Evolutionary conservation across 1,140 invertebrate species (phyloP), one percentile per base, ranked within the genome.

Genomic region (Stenopsyche tienmushanensis): DNA sequence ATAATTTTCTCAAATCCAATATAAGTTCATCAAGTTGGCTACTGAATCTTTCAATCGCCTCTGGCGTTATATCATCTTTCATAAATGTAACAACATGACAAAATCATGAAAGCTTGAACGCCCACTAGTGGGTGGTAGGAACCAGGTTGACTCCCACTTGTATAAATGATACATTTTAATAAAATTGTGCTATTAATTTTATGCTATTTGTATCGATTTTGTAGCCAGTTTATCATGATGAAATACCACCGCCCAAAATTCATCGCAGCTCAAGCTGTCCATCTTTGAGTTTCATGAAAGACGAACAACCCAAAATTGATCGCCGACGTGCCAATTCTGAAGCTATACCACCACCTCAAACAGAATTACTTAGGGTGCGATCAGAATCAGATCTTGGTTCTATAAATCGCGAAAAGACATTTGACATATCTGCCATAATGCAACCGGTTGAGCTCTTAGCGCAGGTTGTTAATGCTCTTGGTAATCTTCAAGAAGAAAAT

Each of bases 361-460:
- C 77, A 44, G 78, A 82, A 64, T 78, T 88, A 41, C 77, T 82
- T n/a, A 78, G 85, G 23, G 85, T 87, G 23, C 84, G 87, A 57
- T 91, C 89, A 2, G 90, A 91, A 72, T 88, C 87, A 0, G 89
- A 92, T 74, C 75, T 92, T 13, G 83, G 88, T 69, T 82, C 86
- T 21, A 90, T 92, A 62, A 89, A 93, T 71, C 87, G 88, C 71
- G 85, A 86, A 58, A 87, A 86, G 62, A 92, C 90, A 0, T 92
- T 92, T 73, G 84, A 82, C 57, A 82, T 77, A 49, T 81, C 78
- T 68, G 82, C 83, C 13, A 83, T 87, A 63, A 81, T 90, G 0
- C 85, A 90, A 71, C 89, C 89, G 1, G 86, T 85, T 0, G 88
- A 90, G 70, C 73, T 92, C 13, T 73, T 92, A 42, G 86, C 89